Evolutionary conservation across 2,888 invertebrate species (phyloP).

Genomic region (Deilephila elpenor): DNA sequence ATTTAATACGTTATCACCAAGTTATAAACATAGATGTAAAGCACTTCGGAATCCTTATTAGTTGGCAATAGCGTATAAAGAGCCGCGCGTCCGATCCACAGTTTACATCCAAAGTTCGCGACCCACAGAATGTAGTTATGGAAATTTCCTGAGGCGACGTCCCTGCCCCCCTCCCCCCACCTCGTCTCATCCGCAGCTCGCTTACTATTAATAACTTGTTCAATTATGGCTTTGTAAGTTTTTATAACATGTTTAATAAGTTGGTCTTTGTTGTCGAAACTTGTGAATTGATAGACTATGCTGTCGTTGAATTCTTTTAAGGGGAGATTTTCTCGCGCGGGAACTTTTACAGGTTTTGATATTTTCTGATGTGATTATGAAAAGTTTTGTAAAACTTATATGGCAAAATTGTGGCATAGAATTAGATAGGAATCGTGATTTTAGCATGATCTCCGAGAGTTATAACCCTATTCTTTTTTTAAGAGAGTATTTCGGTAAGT

Average conservation of each 20-base stretch:
- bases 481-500: too few species aligned
- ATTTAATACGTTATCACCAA: neutral
- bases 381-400: too few species aligned
- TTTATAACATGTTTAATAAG: conserved; percentile 21
- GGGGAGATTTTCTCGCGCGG: neutral
- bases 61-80: conserved; percentile 27
- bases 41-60: conserved; percentile 24
- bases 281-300: conserved; percentile 1
- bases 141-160: conserved; percentile 24
- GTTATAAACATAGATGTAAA: conserved; percentile 22
- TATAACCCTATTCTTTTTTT: too few species aligned
- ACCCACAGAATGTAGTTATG: conserved; percentile 27
- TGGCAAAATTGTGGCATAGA: too few species aligned
- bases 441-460: too few species aligned
- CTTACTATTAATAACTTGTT: conserved; percentile 25
- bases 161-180: neutral
- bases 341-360: neutral
- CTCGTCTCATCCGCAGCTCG: neutral
- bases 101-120: conserved; percentile 24
- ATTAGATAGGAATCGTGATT: too few species aligned
- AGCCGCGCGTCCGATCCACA: conserved; percentile 12
- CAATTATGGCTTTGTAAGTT: conserved; percentile 21
- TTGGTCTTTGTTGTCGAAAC: conserved; percentile 15
- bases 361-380: neutral
- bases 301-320: neutral